A percentile compares a stretch with the other conserved stretches of the same genome.
These are phyloP conservation scores for Plotosus lineatus DNA, from an alignment of 2,113 vertebrate genomes.

Conservation along the genomic window DNA sequence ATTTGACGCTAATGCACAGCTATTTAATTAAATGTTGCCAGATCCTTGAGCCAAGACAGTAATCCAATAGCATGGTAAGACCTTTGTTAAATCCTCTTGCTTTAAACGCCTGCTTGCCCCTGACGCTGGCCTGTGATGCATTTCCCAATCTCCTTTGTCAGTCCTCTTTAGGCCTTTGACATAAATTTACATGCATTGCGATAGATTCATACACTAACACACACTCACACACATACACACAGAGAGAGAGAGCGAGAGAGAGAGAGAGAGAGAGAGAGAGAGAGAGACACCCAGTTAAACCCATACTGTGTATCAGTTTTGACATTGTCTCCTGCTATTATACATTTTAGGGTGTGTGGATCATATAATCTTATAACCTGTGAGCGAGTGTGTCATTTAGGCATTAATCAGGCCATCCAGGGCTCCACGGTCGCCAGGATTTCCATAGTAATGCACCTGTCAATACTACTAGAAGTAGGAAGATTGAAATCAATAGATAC, in stretches of 20 bases:
- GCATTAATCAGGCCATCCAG: constrained; percentile 52
- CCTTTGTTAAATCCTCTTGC: constrained; percentile 62
- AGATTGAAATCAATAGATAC: constrained; percentile 67
- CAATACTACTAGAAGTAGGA: constrained; percentile 64
- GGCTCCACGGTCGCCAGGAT: constrained; percentile 51
- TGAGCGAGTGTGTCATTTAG: constrained; percentile 48
- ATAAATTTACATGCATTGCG: constrained; percentile 68
- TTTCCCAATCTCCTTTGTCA: constrained; percentile 62
- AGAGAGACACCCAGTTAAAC: constrained; percentile 43
- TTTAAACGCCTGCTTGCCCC: constrained; percentile 62
- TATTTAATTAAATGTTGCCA: constrained; percentile 77
- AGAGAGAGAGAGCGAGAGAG: too few relatives aligned
- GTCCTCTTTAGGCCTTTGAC: constrained; percentile 64
- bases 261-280: too few relatives aligned
- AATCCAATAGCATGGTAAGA: constrained; percentile 71
- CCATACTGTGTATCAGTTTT: constrained; percentile 55
- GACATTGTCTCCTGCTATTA: constrained; percentile 58
- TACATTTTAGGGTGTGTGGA: constrained; percentile 57
- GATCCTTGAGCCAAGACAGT: constrained; percentile 72
- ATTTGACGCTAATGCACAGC: constrained; percentile 69
- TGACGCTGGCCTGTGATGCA: constrained; percentile 56
- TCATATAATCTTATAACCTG: constrained; percentile 64
- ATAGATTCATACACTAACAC: constrained; percentile 52
- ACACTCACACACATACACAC: too few relatives aligned
- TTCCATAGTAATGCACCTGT: constrained; percentile 70